Evolutionary conservation across 2,113 vertebrate species (phyloP).

Genomic region (Hylia prasina): DNA sequence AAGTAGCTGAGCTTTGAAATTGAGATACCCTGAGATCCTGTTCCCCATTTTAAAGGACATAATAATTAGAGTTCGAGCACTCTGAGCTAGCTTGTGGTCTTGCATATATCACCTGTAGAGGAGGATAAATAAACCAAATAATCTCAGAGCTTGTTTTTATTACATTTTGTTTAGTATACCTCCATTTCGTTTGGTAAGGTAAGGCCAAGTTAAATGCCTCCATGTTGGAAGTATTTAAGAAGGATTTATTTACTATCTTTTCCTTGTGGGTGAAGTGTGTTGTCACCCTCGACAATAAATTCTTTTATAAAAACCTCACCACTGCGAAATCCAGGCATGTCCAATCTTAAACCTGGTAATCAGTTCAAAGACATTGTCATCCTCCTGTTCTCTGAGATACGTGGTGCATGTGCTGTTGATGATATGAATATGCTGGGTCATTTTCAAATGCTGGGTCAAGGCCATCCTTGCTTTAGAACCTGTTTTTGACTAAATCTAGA

Average conservation of each 20-base stretch:
- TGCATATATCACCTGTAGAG: background rate
- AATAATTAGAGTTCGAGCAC: background rate
- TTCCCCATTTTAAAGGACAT: background rate
- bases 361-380: background rate
- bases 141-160: background rate
- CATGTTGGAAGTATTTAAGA: background rate
- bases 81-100: background rate
- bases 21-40: background rate
- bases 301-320: background rate
- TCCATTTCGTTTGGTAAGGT: background rate
- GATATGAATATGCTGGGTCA: background rate
- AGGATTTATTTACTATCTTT: background rate
- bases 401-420: background rate
- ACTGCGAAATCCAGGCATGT: background rate
- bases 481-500: background rate
- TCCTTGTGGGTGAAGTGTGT: background rate
- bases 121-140: background rate
- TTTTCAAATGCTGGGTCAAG: background rate
- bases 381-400: background rate
- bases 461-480: background rate
- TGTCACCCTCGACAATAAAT: background rate
- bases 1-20: background rate
- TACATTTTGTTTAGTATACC: background rate
- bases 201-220: background rate
- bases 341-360: background rate